phyloP scores from a whole-genome alignment of 35 echinoderm and acorn worm genomes.

The Amphiura filiformis region DNA sequence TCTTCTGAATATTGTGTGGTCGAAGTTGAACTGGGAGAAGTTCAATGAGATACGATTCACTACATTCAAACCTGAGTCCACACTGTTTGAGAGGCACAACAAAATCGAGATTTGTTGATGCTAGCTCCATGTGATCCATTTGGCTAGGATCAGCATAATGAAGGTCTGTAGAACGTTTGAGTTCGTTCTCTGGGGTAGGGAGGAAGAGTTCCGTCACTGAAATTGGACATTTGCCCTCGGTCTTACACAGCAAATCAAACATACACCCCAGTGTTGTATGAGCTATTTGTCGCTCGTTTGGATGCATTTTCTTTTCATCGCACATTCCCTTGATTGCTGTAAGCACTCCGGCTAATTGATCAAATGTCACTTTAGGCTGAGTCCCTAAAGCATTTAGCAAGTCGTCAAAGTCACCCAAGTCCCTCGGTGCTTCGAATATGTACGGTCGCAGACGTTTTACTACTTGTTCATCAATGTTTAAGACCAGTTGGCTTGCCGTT shows the following conservation, averaged over 20 bases:
- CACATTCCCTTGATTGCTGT: not conserved
- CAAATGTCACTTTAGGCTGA: not conserved
- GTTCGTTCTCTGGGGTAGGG: not conserved
- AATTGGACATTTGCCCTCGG: not conserved
- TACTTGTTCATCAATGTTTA: not conserved
- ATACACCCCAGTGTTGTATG: not conserved
- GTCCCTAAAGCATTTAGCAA: not conserved
- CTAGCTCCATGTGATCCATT: not conserved
- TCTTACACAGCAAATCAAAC: not conserved
- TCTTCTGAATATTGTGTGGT: slow-evolving; percentile 12
- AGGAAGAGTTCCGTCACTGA: not conserved
- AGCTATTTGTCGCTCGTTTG: not conserved
- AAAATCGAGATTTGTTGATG: slow-evolving; percentile 12
- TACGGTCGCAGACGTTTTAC: not conserved
- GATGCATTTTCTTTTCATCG: not conserved
- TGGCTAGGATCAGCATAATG: not conserved
- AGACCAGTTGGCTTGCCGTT: slow-evolving; percentile 2
- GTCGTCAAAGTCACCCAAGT: slow-evolving; percentile 12
- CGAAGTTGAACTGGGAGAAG: not conserved
- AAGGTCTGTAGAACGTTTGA: slow-evolving; percentile 2
- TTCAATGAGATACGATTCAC: not conserved
- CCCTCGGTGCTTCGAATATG: slow-evolving; percentile 8
- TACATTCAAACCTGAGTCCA: not conserved
- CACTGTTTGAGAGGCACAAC: slow-evolving; percentile 18
- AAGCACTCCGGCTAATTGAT: slow-evolving; percentile 21